A percentile compares a stretch with the other conserved stretches of the same genome.
Evolutionary conservation across 2,797 vertebrate genomes (phyloP).

Genomic region (Smutsia gigantea): DNA sequence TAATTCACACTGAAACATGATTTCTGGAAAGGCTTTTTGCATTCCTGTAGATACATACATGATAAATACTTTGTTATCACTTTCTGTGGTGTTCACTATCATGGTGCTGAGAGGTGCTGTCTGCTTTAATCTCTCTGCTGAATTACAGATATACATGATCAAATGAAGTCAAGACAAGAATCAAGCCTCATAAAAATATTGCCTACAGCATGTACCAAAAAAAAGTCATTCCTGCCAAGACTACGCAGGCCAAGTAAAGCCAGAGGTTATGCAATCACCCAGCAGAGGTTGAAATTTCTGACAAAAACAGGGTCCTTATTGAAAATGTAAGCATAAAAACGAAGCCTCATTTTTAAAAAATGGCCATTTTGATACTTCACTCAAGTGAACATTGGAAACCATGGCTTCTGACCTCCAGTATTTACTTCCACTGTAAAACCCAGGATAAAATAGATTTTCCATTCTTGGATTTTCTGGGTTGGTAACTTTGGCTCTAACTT

Average conservation of each 20-base stretch:
- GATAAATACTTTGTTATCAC: slow-evolving; percentile 51
- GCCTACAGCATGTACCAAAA: slow-evolving; percentile 72
- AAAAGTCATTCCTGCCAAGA: neutral
- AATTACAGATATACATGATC: slow-evolving; percentile 64
- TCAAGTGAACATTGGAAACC: slow-evolving; percentile 42
- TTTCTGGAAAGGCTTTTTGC: slow-evolving; percentile 34
- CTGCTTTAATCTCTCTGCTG: slow-evolving; percentile 53
- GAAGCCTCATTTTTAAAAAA: slow-evolving; percentile 6
- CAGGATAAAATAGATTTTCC: slow-evolving; percentile 67
- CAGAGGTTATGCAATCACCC: slow-evolving; percentile 66
- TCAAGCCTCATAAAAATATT: slow-evolving; percentile 75
- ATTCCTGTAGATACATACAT: slow-evolving; percentile 28
- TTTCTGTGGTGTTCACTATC: neutral
- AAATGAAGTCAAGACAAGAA: slow-evolving; percentile 73
- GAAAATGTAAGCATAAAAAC: slow-evolving; percentile 54
- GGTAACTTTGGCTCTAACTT: slow-evolving; percentile 63
- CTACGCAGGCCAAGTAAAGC: slow-evolving; percentile 15
- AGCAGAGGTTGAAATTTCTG: slow-evolving; percentile 60
- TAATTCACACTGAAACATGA: neutral
- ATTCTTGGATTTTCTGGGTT: slow-evolving; percentile 61
- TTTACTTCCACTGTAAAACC: slow-evolving; percentile 36
- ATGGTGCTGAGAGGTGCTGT: slow-evolving; percentile 44
- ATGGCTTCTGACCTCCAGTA: slow-evolving; percentile 38
- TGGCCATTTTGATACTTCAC: slow-evolving; percentile 30
- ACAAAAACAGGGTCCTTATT: slow-evolving; percentile 62